Evolutionary conservation across 2,797 vertebrate species (phyloP).

Genomic region (Tinamus major): DNA sequence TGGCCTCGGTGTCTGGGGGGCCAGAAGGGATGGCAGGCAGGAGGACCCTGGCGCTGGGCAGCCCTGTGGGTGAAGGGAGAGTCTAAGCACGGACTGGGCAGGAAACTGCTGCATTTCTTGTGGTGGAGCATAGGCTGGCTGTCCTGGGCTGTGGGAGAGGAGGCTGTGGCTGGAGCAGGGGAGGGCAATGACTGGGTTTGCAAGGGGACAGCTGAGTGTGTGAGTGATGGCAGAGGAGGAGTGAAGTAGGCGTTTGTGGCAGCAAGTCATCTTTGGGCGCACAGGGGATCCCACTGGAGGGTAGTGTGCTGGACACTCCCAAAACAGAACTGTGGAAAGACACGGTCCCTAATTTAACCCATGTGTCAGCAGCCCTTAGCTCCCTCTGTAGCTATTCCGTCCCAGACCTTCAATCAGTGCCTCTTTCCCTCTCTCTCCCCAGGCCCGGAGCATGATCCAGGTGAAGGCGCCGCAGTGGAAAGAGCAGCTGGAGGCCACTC

Average conservation of each 20-base stretch:
- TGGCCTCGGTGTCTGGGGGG: not conserved
- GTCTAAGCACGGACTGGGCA: not conserved
- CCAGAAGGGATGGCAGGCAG: not conserved
- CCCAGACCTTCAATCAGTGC: not conserved
- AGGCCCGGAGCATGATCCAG: slow-evolving; percentile 81
- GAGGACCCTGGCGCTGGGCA: not conserved
- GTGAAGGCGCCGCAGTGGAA: slow-evolving; percentile 78
- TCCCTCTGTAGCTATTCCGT: not conserved
- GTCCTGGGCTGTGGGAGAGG: not conserved
- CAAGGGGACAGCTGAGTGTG: not conserved
- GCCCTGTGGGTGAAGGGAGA: not conserved
- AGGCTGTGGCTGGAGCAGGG: not conserved
- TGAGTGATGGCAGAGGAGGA: not conserved
- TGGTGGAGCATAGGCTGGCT: not conserved
- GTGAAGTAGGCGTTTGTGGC: not conserved
- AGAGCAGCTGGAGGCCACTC: slow-evolving; percentile 82
- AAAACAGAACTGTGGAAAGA: not conserved
- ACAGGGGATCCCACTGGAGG: not conserved
- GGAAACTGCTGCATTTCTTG: not conserved
- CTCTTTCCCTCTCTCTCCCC: not conserved
- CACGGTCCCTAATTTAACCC: not conserved
- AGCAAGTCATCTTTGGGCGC: not conserved
- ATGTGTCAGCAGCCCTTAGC: rapidly evolving
- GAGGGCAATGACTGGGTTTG: not conserved
- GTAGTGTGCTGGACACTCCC: not conserved